A percentile compares a stretch with the other conserved stretches of the same genome.
These are phyloP conservation scores for Ochropleura plecta DNA, from an alignment of 2,888 invertebrate genomes.

Conservation along the genomic window DNA sequence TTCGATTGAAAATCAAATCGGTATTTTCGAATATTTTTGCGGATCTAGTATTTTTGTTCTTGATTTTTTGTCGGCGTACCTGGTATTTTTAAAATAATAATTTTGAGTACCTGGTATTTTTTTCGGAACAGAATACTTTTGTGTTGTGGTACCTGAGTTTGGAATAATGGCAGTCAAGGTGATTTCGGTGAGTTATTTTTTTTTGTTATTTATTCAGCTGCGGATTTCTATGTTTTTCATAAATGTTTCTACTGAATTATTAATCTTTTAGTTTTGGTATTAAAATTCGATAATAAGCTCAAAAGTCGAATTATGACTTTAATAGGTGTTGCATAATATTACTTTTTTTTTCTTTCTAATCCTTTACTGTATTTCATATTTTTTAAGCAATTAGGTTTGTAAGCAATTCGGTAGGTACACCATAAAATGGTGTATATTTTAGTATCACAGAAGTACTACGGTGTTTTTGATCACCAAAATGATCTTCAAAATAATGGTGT, in stretches of 20 bases:
- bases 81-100: conserved; percentile 1
- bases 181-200: conserved; percentile 54
- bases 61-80: background rate
- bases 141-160: conserved; percentile 45
- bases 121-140: conserved; percentile 22
- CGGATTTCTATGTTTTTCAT: background rate
- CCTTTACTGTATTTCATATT: too few relatives aligned
- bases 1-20: conserved; percentile 2
- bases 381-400: too few relatives aligned
- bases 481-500: too few relatives aligned
- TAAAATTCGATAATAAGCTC: too few relatives aligned
- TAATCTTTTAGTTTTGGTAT: too few relatives aligned
- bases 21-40: conserved; percentile 5
- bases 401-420: background rate
- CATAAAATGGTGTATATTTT: too few relatives aligned
- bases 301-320: background rate
- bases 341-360: background rate
- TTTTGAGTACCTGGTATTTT: conserved; percentile 16
- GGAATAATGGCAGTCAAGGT: conserved; percentile 60
- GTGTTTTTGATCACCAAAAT: too few relatives aligned
- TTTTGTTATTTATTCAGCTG: background rate
- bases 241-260: background rate
- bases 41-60: background rate
- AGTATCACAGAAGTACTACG: too few relatives aligned
- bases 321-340: background rate